phyloP scores from a whole-genome alignment of 2,888 invertebrate genomes.

The Agonopterix heracliana region DNA sequence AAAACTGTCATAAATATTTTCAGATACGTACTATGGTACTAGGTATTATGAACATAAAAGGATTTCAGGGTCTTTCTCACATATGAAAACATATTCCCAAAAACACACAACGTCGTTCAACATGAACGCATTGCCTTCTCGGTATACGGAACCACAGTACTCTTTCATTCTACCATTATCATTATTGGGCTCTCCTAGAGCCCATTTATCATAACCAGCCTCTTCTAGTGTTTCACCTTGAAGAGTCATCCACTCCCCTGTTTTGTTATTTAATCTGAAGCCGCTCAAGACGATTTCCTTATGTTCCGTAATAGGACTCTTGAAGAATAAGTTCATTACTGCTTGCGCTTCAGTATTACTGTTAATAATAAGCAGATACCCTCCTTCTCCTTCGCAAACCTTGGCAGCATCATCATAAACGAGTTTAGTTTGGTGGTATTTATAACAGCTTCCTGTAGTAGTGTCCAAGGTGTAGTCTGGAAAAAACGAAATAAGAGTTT shows the following conservation, averaged over 20 bases:
- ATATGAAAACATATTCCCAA: constrained; percentile 22
- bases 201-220: neutral
- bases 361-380: neutral
- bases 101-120: constrained; percentile 37
- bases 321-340: neutral
- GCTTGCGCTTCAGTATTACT: neutral
- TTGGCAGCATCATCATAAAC: neutral
- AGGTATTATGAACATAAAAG: too few relatives aligned
- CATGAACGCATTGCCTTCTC: constrained; percentile 12
- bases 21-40: too few relatives aligned
- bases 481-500: too few relatives aligned
- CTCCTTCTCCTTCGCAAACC: neutral
- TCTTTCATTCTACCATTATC: constrained; percentile 19
- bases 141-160: constrained; percentile 31
- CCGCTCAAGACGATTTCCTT: neutral
- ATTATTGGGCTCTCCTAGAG: constrained; percentile 31
- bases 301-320: neutral
- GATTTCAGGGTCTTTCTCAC: constrained; percentile 28
- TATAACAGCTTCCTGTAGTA: neutral
- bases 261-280: neutral
- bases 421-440: neutral
- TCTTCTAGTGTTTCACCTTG: neutral
- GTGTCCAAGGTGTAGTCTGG: neutral
- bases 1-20: too few relatives aligned
- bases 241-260: neutral